Conservation (phyloP, 2,888 invertebrate species). For the Noctuana brunneofusca region DNA sequence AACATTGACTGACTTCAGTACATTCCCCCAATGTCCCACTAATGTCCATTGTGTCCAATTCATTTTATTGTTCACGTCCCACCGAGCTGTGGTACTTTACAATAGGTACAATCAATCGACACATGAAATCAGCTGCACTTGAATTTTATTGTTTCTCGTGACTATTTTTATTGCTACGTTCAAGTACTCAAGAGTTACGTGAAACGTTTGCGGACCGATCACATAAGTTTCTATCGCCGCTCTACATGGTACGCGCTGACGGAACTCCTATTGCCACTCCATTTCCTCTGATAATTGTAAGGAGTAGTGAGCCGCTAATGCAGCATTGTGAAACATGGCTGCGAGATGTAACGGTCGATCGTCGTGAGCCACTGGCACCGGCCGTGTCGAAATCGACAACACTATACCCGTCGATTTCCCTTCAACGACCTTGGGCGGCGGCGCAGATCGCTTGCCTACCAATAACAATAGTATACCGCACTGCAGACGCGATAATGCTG, state of each 20-base stretch:
- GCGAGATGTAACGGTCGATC: slow-evolving; percentile 60
- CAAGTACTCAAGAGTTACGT: slow-evolving; percentile 5
- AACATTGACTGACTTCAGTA: slow-evolving; percentile 50
- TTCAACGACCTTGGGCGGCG: slow-evolving; percentile 73
- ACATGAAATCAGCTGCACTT: slow-evolving; percentile 43
- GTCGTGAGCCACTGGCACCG: slow-evolving; percentile 50
- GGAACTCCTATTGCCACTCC: slow-evolving; percentile 39
- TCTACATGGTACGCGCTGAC: slow-evolving; percentile 4
- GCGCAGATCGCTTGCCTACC: slow-evolving; percentile 56
- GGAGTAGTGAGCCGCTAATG: slow-evolving; percentile 44
- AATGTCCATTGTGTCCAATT: slow-evolving; percentile 62
- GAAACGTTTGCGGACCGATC: neutral
- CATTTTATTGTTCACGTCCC: slow-evolving; percentile 52
- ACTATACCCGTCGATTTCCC: slow-evolving; percentile 71
- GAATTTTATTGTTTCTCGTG: slow-evolving; percentile 42
- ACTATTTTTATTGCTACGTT: slow-evolving; percentile 34
- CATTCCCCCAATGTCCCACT: slow-evolving; percentile 59
- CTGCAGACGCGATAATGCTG: slow-evolving; percentile 49
- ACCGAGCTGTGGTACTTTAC: slow-evolving; percentile 36
- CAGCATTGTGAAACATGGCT: slow-evolving; percentile 62
- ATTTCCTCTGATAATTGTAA: slow-evolving; percentile 55
- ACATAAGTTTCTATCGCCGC: slow-evolving; percentile 8
- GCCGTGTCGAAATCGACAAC: slow-evolving; percentile 59
- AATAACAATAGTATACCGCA: slow-evolving; percentile 58
- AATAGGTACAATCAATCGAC: slow-evolving; percentile 36